Evolutionary conservation across 2,113 vertebrate species (phyloP).

Genomic region (Colius striatus): DNA sequence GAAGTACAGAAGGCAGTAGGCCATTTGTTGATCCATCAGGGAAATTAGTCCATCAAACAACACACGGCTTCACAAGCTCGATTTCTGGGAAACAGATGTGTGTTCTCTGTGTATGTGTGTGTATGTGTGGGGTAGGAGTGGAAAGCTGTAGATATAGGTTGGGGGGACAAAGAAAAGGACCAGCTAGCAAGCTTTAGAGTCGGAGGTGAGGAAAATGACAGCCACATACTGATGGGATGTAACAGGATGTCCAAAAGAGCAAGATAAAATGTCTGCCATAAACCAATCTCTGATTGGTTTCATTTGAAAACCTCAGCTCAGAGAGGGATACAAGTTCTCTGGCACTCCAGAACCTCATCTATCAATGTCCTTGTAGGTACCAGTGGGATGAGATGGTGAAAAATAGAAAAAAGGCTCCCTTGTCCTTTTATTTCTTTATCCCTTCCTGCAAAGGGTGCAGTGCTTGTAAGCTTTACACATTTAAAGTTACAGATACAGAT

Average conservation of each 20-base stretch:
- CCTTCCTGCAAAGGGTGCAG: not conserved
- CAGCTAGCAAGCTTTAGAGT: not conserved
- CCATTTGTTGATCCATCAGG: not conserved
- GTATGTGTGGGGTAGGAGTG: too few relatives aligned
- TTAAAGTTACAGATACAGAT: not conserved
- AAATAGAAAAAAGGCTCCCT: not conserved
- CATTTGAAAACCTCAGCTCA: not conserved
- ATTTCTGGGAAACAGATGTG: not conserved
- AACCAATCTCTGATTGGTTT: not conserved
- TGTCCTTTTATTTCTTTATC: not conserved
- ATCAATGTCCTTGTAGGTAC: not conserved
- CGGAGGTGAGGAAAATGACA: not conserved
- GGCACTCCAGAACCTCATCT: not conserved
- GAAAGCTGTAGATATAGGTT: not conserved
- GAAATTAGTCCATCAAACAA: constrained; percentile 16
- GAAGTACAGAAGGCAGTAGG: not conserved
- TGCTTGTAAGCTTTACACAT: not conserved
- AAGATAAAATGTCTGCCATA: not conserved
- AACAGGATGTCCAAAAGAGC: not conserved
- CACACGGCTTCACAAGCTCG: not conserved
- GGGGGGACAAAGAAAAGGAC: not conserved
- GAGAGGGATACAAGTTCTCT: not conserved
- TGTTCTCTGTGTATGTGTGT: not conserved
- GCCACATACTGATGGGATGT: not conserved
- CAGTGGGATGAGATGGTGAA: not conserved